A percentile compares a stretch with the other conserved stretches of the same genome.
These are phyloP conservation scores for Drosophila macrospina DNA, from an alignment of 2,888 invertebrate genomes.

Conservation along the genomic window DNA sequence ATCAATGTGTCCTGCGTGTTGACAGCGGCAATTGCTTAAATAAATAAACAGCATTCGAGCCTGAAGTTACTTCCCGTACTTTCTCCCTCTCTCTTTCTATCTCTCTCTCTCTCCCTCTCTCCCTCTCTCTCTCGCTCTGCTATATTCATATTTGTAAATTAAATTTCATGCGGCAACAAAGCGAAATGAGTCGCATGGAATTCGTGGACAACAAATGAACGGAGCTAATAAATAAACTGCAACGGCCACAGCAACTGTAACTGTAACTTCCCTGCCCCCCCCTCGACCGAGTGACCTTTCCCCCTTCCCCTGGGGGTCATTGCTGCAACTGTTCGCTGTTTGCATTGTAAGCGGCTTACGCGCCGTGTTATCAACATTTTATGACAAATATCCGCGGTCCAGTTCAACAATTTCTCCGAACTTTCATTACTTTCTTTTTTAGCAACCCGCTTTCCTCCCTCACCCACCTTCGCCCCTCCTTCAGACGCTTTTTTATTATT, in stretches of 20 bases:
- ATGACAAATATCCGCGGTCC: slow-evolving; percentile 26
- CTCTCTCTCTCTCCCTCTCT: neutral
- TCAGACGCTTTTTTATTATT: too few relatives aligned
- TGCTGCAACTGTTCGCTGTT: slow-evolving; percentile 19
- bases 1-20: slow-evolving; percentile 54
- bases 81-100: neutral
- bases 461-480: too few relatives aligned
- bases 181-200: slow-evolving; percentile 47
- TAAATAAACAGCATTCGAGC: slow-evolving; percentile 58
- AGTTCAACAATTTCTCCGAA: slow-evolving; percentile 5
- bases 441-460: neutral
- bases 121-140: neutral
- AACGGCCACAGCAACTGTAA: slow-evolving; percentile 19
- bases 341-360: slow-evolving; percentile 51
- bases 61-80: slow-evolving; percentile 8
- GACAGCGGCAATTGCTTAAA: slow-evolving; percentile 73
- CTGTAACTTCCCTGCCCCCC: too few relatives aligned
- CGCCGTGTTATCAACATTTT: slow-evolving; percentile 42
- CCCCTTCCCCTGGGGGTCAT: neutral
- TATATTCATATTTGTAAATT: slow-evolving; percentile 58
- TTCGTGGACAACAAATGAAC: slow-evolving; percentile 42
- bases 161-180: slow-evolving; percentile 59
- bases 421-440: neutral
- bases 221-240: slow-evolving; percentile 40
- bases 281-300: neutral